Base-by-base conservation (phyloP, 1,140 invertebrate species). In the Drosophila micromelanica region DNA sequence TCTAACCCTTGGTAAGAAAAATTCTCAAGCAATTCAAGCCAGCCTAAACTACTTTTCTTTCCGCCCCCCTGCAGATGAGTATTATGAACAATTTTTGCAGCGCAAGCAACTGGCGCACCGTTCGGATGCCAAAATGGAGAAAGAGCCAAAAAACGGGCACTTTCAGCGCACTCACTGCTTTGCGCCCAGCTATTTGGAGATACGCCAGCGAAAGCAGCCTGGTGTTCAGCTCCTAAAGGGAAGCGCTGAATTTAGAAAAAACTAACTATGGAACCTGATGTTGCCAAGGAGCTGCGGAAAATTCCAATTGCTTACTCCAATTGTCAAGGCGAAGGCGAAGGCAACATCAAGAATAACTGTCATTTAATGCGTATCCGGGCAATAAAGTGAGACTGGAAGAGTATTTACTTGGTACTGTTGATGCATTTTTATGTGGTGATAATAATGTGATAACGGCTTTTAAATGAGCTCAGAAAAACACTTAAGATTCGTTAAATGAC, bases 161-260 rank as follows among this genome's bases (percentile, higher is more conserved):
- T 69, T 30, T 38, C 9, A 46, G 9, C 65, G 57, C 5, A 69
- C 65, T 11, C 65, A 69, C 12, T 69, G 38, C 11, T 69, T 69
- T 52, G 40, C 15, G 12, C 38, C 65, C 11, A 35, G 35, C 15
- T 59, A 52, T 48, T 70, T 63, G 45, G 17, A 59, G 1, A 20
- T n/a, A 3, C 20, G 59, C 49, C 48, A 54, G 30, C 43, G 11
- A 11, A 27, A 23, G 38, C 52, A 40, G 3, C 32, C 15, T 13
- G 27, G 3, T 15, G 6, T 27, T 35, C 23, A 30, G 12, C 23
- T 38, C 35, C 30, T 9, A 17, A n/a, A 30, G 20, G 17, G 20
- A 0, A 7, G 2, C 3, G n/a, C 9, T 2, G 23, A 38, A 11
- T 32, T 12, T 11, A 30, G 27, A 27, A 27, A 37, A 20, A 12